These are phyloP conservation scores for Sporophila hypoxantha DNA, from an alignment of 2,113 vertebrate species.

Conservation along the genomic window DNA sequence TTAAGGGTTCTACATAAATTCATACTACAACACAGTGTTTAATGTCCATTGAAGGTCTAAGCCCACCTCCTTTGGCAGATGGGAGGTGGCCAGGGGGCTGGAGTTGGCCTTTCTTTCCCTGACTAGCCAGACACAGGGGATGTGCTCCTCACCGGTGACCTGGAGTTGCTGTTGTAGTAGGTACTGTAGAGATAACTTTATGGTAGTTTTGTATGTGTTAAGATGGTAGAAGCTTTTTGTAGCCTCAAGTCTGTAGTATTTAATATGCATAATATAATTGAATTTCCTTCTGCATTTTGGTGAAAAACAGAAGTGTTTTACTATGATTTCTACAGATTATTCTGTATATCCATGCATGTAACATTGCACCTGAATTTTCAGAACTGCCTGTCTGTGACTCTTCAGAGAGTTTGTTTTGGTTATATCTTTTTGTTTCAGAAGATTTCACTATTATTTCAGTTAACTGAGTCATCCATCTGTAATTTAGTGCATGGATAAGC, in stretches of 20 bases:
- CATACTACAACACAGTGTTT: slow-evolving; percentile 31
- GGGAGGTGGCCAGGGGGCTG: slow-evolving; percentile 35
- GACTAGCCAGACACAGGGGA: neutral
- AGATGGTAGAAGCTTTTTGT: slow-evolving; percentile 67
- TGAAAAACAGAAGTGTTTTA: slow-evolving; percentile 63
- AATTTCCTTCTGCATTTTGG: slow-evolving; percentile 71
- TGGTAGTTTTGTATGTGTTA: slow-evolving; percentile 66
- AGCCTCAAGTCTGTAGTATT: slow-evolving; percentile 67
- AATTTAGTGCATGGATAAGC: slow-evolving; percentile 70
- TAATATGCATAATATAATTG: slow-evolving; percentile 63
- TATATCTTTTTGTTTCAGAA: slow-evolving; percentile 3
- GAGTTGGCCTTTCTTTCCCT: slow-evolving; percentile 50
- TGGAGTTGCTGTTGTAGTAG: slow-evolving; percentile 64
- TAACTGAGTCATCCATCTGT: neutral
- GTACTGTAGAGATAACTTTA: slow-evolving; percentile 71
- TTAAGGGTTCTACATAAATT: slow-evolving; percentile 54
- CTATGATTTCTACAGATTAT: slow-evolving; percentile 64
- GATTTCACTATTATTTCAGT: slow-evolving; percentile 29
- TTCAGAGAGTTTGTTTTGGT: slow-evolving; percentile 43
- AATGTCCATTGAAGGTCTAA: slow-evolving; percentile 19
- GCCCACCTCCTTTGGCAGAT: slow-evolving; percentile 18
- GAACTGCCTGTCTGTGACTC: slow-evolving; percentile 45
- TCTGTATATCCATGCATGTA: slow-evolving; percentile 66
- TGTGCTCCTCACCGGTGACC: slow-evolving; percentile 37
- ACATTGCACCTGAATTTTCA: slow-evolving; percentile 52